Evolutionary conservation across 2,888 invertebrate species (phyloP).

Genomic region (Linyphia triangularis): DNA sequence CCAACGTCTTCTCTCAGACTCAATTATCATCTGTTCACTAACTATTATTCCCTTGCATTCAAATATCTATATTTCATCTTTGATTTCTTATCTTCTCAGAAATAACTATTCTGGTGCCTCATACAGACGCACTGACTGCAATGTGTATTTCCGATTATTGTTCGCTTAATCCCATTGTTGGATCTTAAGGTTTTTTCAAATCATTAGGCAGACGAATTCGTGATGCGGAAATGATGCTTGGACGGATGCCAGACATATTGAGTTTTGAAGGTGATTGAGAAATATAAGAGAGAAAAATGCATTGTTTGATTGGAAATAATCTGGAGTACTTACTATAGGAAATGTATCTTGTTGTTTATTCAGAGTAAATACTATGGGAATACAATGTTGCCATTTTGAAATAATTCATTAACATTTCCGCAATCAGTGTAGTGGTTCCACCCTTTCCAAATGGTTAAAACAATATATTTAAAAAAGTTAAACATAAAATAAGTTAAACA

Average conservation of each 20-base stretch:
- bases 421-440: no score
- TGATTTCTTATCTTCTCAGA: constrained; percentile 8
- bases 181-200: constrained; percentile 7
- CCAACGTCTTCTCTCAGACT: background rate
- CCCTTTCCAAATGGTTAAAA: no score
- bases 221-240: constrained; percentile 56
- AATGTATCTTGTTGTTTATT: no score
- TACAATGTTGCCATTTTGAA: no score
- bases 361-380: no score
- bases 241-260: constrained; percentile 12
- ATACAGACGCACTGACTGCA: constrained; percentile 29
- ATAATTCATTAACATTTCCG: no score
- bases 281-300: constrained; percentile 4
- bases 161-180: constrained; percentile 32
- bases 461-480: no score
- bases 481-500: no score
- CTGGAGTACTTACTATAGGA: no score
- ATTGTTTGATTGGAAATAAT: constrained; percentile 1
- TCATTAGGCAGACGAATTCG: constrained; percentile 41
- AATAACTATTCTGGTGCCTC: constrained; percentile 30
- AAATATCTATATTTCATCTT: constrained; percentile 6
- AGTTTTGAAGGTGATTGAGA: background rate
- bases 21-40: constrained; percentile 1
- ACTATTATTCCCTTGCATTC: constrained; percentile 3
- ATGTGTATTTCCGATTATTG: constrained; percentile 47